These are phyloP conservation scores for Candidula unifasciata DNA, from an alignment of 2,888 invertebrate species.

Conservation along the genomic window DNA sequence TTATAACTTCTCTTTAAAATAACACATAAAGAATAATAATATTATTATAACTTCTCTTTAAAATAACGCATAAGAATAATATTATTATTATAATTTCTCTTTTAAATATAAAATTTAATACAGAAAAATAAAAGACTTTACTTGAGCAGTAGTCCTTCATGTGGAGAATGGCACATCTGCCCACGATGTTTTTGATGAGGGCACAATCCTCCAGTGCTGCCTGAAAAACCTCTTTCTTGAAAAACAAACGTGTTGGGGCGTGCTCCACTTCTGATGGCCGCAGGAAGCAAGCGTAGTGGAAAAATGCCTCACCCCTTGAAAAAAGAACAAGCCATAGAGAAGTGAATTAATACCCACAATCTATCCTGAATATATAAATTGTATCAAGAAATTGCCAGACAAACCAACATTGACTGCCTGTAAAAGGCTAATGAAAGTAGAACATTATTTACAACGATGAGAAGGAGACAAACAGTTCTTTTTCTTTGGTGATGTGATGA, in stretches of 20 bases:
- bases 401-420: too few relatives aligned
- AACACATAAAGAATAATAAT: too few relatives aligned
- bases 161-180: constrained; percentile 93
- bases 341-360: not conserved
- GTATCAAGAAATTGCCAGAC: too few relatives aligned
- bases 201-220: constrained; percentile 94
- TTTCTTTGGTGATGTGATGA: too few relatives aligned
- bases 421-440: too few relatives aligned
- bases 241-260: constrained; percentile 84
- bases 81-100: too few relatives aligned
- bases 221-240: constrained; percentile 93
- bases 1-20: too few relatives aligned
- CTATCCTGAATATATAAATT: not conserved
- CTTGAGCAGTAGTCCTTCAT: constrained; percentile 92
- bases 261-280: constrained; percentile 92
- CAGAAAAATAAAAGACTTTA: constrained; percentile 78
- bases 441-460: too few relatives aligned
- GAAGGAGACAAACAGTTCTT: too few relatives aligned
- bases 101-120: too few relatives aligned
- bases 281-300: constrained; percentile 95
- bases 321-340: constrained; percentile 19
- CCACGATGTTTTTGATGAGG: constrained; percentile 92
- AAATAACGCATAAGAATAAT: too few relatives aligned
- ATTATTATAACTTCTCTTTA: too few relatives aligned
- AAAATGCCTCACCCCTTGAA: constrained; percentile 90